Percentiles rank a stretch among this genome's conserved stretches.
Evolutionary conservation across 2,888 invertebrate species (phyloP).

Genomic region (Andrena praecox): DNA sequence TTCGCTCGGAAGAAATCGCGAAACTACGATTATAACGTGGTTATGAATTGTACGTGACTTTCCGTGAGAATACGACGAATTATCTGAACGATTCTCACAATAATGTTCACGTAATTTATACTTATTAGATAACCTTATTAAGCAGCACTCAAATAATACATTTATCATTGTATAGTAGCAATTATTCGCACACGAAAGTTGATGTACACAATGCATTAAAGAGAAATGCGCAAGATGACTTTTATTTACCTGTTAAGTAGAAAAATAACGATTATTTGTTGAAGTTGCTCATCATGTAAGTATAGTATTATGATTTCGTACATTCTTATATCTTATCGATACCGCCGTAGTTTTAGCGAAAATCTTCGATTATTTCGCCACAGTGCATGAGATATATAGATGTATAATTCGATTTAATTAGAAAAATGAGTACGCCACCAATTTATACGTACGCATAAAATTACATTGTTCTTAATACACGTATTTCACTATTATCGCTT

Average conservation of each 20-base stretch:
- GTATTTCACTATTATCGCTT: neutral
- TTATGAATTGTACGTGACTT: conserved; percentile 16
- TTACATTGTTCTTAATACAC: neutral
- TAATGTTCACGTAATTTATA: conserved; percentile 44
- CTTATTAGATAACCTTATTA: conserved; percentile 47
- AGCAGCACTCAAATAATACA: conserved; percentile 19
- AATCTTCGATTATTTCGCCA: conserved; percentile 17
- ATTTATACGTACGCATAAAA: neutral
- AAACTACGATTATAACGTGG: conserved; percentile 27
- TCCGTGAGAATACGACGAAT: conserved; percentile 19
- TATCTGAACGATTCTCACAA: conserved; percentile 16
- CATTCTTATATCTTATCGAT: conserved; percentile 10
- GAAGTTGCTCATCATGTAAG: conserved; percentile 39
- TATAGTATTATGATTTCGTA: conserved; percentile 28
- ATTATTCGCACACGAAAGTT: neutral
- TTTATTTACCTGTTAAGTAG: conserved; percentile 17
- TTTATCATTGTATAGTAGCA: conserved; percentile 24
- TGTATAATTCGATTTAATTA: conserved; percentile 7
- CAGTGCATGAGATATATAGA: conserved; percentile 6
- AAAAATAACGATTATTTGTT: conserved; percentile 27
- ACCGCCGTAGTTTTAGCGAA: neutral
- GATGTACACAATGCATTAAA: conserved; percentile 15
- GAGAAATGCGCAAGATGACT: conserved; percentile 26
- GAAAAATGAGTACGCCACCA: neutral
- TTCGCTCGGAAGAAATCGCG: neutral